Evolutionary conservation across 2,797 vertebrate genomes (phyloP), one percentile per base, ranked within the genome.

Genomic region (Falco berigora): DNA sequence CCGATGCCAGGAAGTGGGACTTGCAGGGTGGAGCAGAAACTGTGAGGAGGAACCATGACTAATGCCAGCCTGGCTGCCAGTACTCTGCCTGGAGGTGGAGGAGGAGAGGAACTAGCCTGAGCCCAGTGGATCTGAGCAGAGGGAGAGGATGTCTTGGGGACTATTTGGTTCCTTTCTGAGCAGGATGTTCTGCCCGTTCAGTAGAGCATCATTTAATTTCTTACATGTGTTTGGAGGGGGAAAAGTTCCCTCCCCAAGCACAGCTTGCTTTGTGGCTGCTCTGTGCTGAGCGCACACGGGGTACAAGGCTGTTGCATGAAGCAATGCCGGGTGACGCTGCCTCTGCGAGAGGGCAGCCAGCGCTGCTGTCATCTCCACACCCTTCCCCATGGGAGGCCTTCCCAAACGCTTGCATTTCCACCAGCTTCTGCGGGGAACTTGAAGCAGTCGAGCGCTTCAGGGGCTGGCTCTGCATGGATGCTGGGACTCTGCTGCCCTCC

Each of bases 401-500:
- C 80, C 42, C 61, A 42, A 66, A 61, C 30, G 84, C 83, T 53
- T 59, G 47, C 32, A 6, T 76, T 61, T 74, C 47, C 27, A 64
- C 28, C 52, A 56, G 66, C 40, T 88, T 46, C 62, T 63, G n/a
- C 0, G 0, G 88, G 67, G 30, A 58, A 6, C n/a, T 24, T 14
- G 50, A 24, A 69, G 77, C 42, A 23, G 38, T 25, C 5, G 3
- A 66, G 62, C 0, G 12, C 4, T 22, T 34, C 14, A 32, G 16
- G 32, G 17, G 27, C 66, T 67, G 85, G 47, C 34, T 88, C 44
- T 28, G 61, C 4, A 8, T 3, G 7, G n/a, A 62, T 79, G 38
- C 49, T 61, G 58, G 55, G 83, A 28, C 88, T 96, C 73, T 97
- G 83, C 96, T 96, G 97, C 92, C 96, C 97, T 94, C 96, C 92